Evolutionary conservation across 2,888 invertebrate species (phyloP).

Genomic region (Mythimna loreyi): DNA sequence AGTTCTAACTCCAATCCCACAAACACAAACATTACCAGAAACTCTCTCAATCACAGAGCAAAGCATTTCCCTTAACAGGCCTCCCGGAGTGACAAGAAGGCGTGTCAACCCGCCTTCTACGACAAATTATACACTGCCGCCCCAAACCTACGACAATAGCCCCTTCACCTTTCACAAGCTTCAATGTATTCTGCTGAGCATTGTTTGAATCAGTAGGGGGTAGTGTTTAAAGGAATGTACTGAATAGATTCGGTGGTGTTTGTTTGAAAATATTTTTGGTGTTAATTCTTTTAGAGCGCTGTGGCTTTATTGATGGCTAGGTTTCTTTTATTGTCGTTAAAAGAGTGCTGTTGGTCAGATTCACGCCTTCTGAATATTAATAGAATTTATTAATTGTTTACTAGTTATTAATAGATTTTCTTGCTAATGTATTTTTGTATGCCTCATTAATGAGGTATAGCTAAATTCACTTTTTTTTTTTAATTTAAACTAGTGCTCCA

Average conservation of each 20-base stretch:
- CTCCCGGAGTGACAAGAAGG: slow-evolving; percentile 76
- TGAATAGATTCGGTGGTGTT: slow-evolving; percentile 37
- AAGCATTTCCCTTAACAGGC: slow-evolving; percentile 74
- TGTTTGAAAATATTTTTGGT: slow-evolving; percentile 51
- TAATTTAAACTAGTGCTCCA: no score
- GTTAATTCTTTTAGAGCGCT: slow-evolving; percentile 29
- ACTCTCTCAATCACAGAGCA: slow-evolving; percentile 37
- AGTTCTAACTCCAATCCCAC: background rate
- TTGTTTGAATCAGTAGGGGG: slow-evolving; percentile 54
- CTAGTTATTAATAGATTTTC: background rate
- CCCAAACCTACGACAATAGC: slow-evolving; percentile 53
- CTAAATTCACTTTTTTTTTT: no score
- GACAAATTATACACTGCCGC: slow-evolving; percentile 77
- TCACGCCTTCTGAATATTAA: background rate
- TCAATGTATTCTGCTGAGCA: slow-evolving; percentile 47
- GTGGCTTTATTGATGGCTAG: slow-evolving; percentile 23
- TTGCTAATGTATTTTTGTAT: no score
- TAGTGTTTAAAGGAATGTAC: slow-evolving; percentile 30
- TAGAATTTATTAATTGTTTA: background rate
- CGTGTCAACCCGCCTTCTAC: slow-evolving; percentile 80
- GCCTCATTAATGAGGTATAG: no score
- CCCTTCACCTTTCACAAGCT: slow-evolving; percentile 45
- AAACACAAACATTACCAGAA: slow-evolving; percentile 11
- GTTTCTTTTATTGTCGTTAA: slow-evolving; percentile 8
- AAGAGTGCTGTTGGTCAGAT: background rate